A percentile compares a stretch with the other conserved stretches of the same genome.
Conservation (phyloP, 2,888 invertebrate genomes). For the Podabrus alpinus region DNA sequence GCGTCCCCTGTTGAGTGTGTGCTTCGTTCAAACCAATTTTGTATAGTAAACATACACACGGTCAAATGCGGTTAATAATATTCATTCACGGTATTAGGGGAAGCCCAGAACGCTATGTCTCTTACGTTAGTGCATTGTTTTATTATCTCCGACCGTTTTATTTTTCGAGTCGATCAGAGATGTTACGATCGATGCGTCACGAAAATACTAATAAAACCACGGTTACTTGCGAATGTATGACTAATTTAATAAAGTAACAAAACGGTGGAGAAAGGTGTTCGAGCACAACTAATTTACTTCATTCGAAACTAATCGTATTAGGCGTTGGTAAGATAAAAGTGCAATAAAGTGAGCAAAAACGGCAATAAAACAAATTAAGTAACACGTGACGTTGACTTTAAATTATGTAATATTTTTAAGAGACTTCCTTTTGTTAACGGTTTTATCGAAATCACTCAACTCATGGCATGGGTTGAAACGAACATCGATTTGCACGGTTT, state of each 20-base stretch:
- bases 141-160: conserved; percentile 35
- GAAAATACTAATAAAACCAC: not conserved
- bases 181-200: not conserved
- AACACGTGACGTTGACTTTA: not conserved
- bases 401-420: not conserved
- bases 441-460: conserved; percentile 25
- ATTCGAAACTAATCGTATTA: not conserved
- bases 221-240: not conserved
- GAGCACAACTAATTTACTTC: not conserved
- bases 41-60: conserved; percentile 28
- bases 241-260: not conserved
- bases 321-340: not conserved
- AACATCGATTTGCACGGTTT: conserved; percentile 56
- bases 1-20: conserved; percentile 24
- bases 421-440: conserved; percentile 10
- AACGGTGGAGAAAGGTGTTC: not conserved
- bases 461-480: conserved; percentile 47
- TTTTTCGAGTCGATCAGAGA: not conserved
- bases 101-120: conserved; percentile 40
- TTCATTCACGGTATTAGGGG: conserved; percentile 32
- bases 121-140: conserved; percentile 47
- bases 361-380: not conserved
- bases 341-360: not conserved
- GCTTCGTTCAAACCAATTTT: conserved; percentile 23
- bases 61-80: conserved; percentile 31